Base-by-base conservation (phyloP, 64 coral and sea anemone species). In the Montipora capricornis region DNA sequence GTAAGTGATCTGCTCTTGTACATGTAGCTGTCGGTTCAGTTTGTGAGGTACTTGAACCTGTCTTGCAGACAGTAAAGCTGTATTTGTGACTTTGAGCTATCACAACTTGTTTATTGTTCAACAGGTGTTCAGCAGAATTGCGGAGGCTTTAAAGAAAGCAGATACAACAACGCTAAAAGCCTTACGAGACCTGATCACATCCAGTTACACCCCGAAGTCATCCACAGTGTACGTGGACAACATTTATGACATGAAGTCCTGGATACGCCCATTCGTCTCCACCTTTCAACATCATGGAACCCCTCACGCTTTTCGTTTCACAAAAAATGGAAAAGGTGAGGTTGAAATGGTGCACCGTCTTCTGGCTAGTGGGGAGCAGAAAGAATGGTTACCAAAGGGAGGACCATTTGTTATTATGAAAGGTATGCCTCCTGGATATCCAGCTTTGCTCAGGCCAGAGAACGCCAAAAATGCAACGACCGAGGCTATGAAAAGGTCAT, bases 101-200 rank as follows among this genome's bases (percentile, higher is more conserved):
- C 10, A 64, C 8, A 11, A 64, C 8, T 64, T 12, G 9, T 12
- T 64, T 64, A 4, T 10, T 64, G 9, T 61, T 47, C 76, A 70
- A 58, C 52, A 94, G 93, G 90, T 94, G 87, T 85, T 94, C 5
- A 84, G 79, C 73, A 24, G 79, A 77, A 94, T 94, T 44, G 84
- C 93, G 3, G 67, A 89, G 9, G 79, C 70, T 0, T 51, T 94
- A 12, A 76, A 24, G 20, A 89, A 52, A 68, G 58, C 3, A 5
- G 75, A 94, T 29, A 86, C 93, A 4, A 81, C 82, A n/a, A 94
- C 87, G 12, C 44, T 68, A 49, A 24, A 78, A 19, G 53, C 59
- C 8, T 17, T 90, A 3, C 44, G 60, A 20, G 2, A 2, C 8
- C 53, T 94, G 1, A 90, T 94, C 24, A 44, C 37, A 0, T 13